Evolutionary conservation across 2,888 invertebrate genomes (phyloP), one percentile per base, ranked within the genome.

Genomic region (Cyclophora albipunctata): DNA sequence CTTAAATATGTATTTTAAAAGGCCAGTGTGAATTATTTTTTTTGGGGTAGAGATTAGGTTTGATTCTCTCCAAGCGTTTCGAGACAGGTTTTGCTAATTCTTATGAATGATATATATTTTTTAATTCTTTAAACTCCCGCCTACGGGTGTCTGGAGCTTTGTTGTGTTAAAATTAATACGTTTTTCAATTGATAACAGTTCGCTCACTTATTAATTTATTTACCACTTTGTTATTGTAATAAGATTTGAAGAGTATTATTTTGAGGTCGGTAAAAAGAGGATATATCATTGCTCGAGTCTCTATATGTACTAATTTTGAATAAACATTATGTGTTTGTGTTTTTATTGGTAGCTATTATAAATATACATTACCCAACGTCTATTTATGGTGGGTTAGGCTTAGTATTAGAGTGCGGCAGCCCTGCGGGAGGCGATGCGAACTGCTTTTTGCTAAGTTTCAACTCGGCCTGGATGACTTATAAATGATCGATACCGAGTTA

Each of bases 361-460:
- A 77, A 83, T 84, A 81, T 67, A 81, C 81, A 83, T 79, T 59
- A 67, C 51, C 58, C 51, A 59, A 54, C 57, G 51, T 58, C 76
- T 75, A 58, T 71, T 79, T 74, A 80, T 73, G 79, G 77, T 59
- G 66, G 67, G 67, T 67, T 59, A 20, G 60, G 53, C 43, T 43
- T 43, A 20, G 33, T 7, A 43, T 20, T 5, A 43, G 20, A 33
- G 20, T 43, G 66, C 67, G 64, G 70, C 67, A 63, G 71, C 75
- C 60, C 78, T 60, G 66, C 73, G 66, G 74, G 75, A 66, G 71
- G 64, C 67, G 59, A 60, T 56, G 48, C 53, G 37, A 60, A 72
- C 73, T 66, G 69, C 69, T 69, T 61, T 59, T 61, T 61, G 45
- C 52, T 33, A 43, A 42, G 47, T 56, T 60, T 40, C 49, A 53